Evolutionary conservation across 2,797 vertebrate genomes (phyloP).

Genomic region (Etheostoma nigrum): DNA sequence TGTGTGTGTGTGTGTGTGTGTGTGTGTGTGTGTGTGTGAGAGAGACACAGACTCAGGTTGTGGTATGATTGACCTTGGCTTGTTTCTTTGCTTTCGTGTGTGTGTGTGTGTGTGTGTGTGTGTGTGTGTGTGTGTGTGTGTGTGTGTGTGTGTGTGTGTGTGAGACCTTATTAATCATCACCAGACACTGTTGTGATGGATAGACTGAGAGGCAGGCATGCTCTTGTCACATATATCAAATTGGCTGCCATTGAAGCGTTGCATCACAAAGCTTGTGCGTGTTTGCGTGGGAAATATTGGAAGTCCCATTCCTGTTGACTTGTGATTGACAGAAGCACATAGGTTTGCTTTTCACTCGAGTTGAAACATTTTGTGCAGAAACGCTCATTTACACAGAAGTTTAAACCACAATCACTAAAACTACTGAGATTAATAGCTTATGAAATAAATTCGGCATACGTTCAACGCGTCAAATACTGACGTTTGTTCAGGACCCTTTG

Average conservation of each 20-base stretch:
- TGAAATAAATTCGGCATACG: no score
- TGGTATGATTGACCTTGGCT: slow-evolving; percentile 10
- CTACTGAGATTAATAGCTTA: no score
- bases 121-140: no score
- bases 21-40: no score
- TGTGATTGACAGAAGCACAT: no score
- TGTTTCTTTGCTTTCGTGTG: slow-evolving; percentile 15
- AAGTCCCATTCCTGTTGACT: no score
- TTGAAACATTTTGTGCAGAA: background rate
- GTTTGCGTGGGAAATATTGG: background rate
- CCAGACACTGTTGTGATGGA: slow-evolving; percentile 6
- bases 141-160: background rate
- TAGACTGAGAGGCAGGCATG: background rate
- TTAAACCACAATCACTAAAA: no score
- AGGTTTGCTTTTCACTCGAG: no score
- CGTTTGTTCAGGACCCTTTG: no score
- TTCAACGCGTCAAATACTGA: no score
- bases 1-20: no score
- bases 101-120: background rate
- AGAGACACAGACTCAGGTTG: slow-evolving; percentile 16
- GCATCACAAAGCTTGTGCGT: background rate
- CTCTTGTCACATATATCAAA: slow-evolving; percentile 9
- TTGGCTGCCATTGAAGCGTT: slow-evolving; percentile 27
- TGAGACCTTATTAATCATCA: slow-evolving; percentile 27
- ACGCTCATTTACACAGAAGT: background rate